A percentile compares a stretch with the other conserved stretches of the same genome.
These are phyloP conservation scores for Hyperopisus bebe DNA, from an alignment of 2,113 vertebrate species.

Conservation along the genomic window DNA sequence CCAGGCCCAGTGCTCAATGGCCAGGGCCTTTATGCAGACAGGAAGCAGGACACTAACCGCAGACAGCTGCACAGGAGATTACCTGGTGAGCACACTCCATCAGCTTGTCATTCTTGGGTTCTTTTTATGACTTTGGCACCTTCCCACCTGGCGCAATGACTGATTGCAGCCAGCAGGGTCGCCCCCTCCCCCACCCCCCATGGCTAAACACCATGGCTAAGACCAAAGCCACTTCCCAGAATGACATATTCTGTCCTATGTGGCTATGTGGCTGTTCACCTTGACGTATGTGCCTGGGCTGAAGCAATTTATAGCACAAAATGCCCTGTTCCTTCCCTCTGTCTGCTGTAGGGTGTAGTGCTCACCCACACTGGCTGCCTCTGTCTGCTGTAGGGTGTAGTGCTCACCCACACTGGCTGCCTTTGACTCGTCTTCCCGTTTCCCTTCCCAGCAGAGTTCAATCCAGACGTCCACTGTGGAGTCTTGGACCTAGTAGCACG, in stretches of 20 bases:
- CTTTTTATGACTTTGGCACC: background rate
- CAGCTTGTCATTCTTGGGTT: background rate
- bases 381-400: background rate
- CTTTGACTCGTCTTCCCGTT: background rate
- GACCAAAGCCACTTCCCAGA: background rate
- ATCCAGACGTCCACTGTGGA: constrained; percentile 95
- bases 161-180: background rate
- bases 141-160: background rate
- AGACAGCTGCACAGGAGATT: constrained; percentile 89
- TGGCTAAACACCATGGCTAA: background rate
- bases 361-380: background rate
- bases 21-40: constrained; percentile 84
- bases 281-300: background rate
- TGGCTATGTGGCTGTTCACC: background rate
- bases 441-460: constrained; percentile 74
- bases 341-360: background rate
- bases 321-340: background rate
- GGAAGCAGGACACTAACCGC: constrained; percentile 91
- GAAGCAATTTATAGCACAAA: background rate
- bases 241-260: background rate
- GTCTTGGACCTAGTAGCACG: constrained; percentile 89
- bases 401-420: background rate
- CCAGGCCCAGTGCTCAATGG: constrained; percentile 93
- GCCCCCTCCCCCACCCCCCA: background rate
- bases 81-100: constrained; percentile 65